phyloP scores from a whole-genome alignment of 2,113 vertebrate genomes.

The Girardinichthys multiradiatus region DNA sequence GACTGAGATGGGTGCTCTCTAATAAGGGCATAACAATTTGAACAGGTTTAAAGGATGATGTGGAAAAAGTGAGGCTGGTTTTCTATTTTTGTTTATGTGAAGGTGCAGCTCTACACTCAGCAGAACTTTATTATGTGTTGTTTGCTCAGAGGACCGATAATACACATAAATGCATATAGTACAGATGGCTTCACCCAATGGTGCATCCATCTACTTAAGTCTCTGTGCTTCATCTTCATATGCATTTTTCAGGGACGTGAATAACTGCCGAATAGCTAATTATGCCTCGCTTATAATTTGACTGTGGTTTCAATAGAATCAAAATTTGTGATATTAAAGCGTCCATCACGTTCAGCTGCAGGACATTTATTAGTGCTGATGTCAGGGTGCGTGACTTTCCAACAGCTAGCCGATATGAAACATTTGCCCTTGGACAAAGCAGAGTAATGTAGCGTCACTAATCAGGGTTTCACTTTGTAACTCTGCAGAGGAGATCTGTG shows the following conservation, averaged over 20 bases:
- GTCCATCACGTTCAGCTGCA: slow-evolving; percentile 57
- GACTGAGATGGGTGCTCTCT: slow-evolving; percentile 34
- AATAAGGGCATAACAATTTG: slow-evolving; percentile 40
- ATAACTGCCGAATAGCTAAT: slow-evolving; percentile 47
- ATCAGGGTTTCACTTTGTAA: slow-evolving; percentile 72
- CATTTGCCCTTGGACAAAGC: slow-evolving; percentile 75
- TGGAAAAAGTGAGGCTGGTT: slow-evolving; percentile 31
- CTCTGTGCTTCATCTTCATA: slow-evolving; percentile 42
- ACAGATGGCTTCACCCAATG: slow-evolving; percentile 35
- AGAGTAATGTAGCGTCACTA: slow-evolving; percentile 76
- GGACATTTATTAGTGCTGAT: slow-evolving; percentile 52
- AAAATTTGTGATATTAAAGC: slow-evolving; percentile 49
- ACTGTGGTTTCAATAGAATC: slow-evolving; percentile 44
- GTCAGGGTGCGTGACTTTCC: slow-evolving; percentile 42
- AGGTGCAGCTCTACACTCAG: neutral
- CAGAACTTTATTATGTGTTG: slow-evolving; percentile 6
- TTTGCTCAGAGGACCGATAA: slow-evolving; percentile 28
- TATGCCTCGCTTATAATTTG: slow-evolving; percentile 45
- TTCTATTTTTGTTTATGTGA: neutral
- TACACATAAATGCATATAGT: slow-evolving; percentile 39
- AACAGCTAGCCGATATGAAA: slow-evolving; percentile 71
- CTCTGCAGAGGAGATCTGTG: slow-evolving; percentile 59
- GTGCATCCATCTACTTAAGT: slow-evolving; percentile 30
- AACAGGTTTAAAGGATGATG: slow-evolving; percentile 38
- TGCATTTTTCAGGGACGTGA: slow-evolving; percentile 38